Evolutionary conservation across 2,113 vertebrate genomes (phyloP), one percentile per base, ranked within the genome.

Genomic region (Ictalurus furcatus): DNA sequence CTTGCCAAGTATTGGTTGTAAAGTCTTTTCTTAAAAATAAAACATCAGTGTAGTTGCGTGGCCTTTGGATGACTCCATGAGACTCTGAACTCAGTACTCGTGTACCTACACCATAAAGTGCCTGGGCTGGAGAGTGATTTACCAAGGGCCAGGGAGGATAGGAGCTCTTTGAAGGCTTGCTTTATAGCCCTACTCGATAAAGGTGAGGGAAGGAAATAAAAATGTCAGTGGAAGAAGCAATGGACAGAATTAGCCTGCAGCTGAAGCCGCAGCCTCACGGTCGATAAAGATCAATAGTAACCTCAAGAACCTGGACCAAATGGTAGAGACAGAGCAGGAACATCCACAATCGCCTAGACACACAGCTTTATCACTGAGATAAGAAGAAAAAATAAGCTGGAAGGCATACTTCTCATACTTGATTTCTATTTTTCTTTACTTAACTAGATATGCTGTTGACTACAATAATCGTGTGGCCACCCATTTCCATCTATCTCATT

Each of bases 241-340:
- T 34, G 30, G 85, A 71, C 59, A 85, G 91, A 92, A 90, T 94
- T 91, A 91, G 90, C 93, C 90, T 69, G 52, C 92, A 93, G 92
- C 92, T 90, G 88, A 89, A 91, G 87, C 90, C 85, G 59, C 81
- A 83, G 34, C 69, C 56, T 54, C 83, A 79, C 30, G 82, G 92
- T 95, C 94, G 88, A 95, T 94, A 88, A 56, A 56, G 84, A 93
- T 94, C 92, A 89, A 93, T 94, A 85, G n/a, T 23, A 69, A 88
- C 23, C 88, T 65, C 61, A 65, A 91, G 89, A 93, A 94, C 93
- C 90, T 85, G 88, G 76, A 85, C 82, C 37, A 48, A 89, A 94
- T 88, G 85, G 87, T 59, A 65, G 90, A 93, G 89, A 93, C 85
- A 87, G 91, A 84, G 69, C 37, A 52, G 12, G 17, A 54, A 30